A percentile compares a stretch with the other conserved stretches of the same genome.
These are phyloP conservation scores for Morpho achilles DNA, from an alignment of 2,888 invertebrate species.

Conservation along the genomic window DNA sequence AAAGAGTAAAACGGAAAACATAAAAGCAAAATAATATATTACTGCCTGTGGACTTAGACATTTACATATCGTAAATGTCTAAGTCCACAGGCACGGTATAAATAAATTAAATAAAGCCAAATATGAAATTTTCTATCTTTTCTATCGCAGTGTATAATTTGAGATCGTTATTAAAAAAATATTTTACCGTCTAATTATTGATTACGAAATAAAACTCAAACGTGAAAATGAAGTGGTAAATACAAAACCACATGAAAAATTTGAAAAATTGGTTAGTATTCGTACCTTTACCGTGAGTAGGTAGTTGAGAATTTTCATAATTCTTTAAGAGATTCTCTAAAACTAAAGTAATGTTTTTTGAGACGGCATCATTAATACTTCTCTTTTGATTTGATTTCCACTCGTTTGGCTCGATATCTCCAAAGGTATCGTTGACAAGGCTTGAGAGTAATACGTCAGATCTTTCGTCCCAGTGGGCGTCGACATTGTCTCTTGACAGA, in stretches of 20 bases:
- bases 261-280: not conserved
- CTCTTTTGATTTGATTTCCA: constrained; percentile 62
- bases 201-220: too few relatives aligned
- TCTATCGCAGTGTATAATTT: too few relatives aligned
- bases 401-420: constrained; percentile 40
- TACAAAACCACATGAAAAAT: not conserved
- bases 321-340: constrained; percentile 92
- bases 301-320: constrained; percentile 93
- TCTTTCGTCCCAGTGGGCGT: constrained; percentile 44
- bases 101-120: too few relatives aligned
- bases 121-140: too few relatives aligned
- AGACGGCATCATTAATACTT: constrained; percentile 84
- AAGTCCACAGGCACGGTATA: too few relatives aligned
- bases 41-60: too few relatives aligned
- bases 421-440: constrained; percentile 58
- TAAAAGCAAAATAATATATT: too few relatives aligned
- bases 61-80: too few relatives aligned
- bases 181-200: too few relatives aligned
- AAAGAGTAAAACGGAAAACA: too few relatives aligned
- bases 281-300: constrained; percentile 92
- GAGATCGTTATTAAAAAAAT: too few relatives aligned
- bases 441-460: constrained; percentile 55
- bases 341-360: constrained; percentile 90
- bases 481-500: constrained; percentile 43
- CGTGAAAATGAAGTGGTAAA: too few relatives aligned